Base-by-base conservation (phyloP, 2,797 vertebrate genomes). In the Thaleichthys pacificus region DNA sequence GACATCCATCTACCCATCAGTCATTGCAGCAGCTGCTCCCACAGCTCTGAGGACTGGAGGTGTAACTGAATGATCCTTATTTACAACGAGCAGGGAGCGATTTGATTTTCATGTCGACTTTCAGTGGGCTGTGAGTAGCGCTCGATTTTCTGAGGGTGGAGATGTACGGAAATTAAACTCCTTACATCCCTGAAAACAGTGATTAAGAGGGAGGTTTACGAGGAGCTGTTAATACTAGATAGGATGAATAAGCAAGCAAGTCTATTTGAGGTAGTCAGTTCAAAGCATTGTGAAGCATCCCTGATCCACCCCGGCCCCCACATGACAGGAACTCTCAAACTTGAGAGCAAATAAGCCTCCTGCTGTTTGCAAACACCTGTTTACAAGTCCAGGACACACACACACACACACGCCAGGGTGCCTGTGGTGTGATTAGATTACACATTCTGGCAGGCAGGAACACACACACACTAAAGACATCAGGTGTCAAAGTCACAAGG, bases 371-470 rank as follows among this genome's bases (percentile, higher is more conserved):
- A 83, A 79, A 83, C 73, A 66, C 42, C 56, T 21, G 12, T 42
- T 42, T 42, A 42, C 38, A 42, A 42, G 38, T 42, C 38, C 38
- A 11, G 2, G 11, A 38, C 62, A 60, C 56, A 26, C 69, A 69
- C 63, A 54, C 35, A 42, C 21, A 35, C 66, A 32, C 66, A n/a
- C 42, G 6, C 73, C 64, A 75, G 68, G 58, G 35, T 70, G 73
- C 76, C 72, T 49, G 63, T 75, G 66, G 67, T 62, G 65, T 74
- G 71, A 87, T 87, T 86, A 66, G 85, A 82, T 91, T 79, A 89
- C 77, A 83, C 61, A 78, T 69, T 71, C 80, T 76, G 78, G 74
- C 62, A 42, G 38, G 54, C 63, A 26, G 54, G 60, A 32, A 77
- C 67, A 9, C 57, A 67, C 51, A 71, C 75, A 73, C 38, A 76